These are phyloP conservation scores for Gavialis gangeticus DNA, from an alignment of 2,113 vertebrate species.

Conservation along the genomic window DNA sequence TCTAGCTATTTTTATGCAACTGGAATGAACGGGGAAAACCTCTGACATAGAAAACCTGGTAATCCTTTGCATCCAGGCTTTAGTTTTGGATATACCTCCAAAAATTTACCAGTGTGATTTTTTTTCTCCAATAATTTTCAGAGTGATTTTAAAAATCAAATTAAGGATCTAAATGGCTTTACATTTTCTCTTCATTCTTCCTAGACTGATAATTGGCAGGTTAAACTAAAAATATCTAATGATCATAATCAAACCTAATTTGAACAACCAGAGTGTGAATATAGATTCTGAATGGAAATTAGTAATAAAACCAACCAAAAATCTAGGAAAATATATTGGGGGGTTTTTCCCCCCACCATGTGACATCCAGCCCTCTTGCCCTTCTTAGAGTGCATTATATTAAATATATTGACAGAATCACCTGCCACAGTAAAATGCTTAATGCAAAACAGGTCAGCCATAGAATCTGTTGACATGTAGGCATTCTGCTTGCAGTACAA, in stretches of 20 bases:
- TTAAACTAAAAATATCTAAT: background rate
- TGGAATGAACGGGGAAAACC: background rate
- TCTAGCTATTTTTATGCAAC: background rate
- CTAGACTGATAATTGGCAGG: background rate
- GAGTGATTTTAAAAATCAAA: background rate
- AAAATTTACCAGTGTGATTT: background rate
- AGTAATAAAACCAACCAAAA: background rate
- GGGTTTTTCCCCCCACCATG: background rate
- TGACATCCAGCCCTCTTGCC: background rate
- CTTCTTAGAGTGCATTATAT: background rate
- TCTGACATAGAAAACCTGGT: background rate
- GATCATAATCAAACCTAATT: background rate
- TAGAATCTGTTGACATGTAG: background rate
- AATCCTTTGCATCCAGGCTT: background rate
- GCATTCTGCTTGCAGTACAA: constrained; percentile 46
- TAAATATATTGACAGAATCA: constrained; percentile 15
- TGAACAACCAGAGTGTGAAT: background rate
- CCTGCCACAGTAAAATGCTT: background rate
- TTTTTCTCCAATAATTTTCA: background rate
- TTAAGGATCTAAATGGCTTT: background rate
- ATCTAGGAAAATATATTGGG: background rate
- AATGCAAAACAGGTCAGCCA: constrained; percentile 13
- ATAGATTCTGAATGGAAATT: background rate
- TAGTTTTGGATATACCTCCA: background rate
- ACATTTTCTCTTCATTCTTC: background rate